Conservation (phyloP, 2,113 vertebrate genomes). For the Anas platyrhynchos region DNA sequence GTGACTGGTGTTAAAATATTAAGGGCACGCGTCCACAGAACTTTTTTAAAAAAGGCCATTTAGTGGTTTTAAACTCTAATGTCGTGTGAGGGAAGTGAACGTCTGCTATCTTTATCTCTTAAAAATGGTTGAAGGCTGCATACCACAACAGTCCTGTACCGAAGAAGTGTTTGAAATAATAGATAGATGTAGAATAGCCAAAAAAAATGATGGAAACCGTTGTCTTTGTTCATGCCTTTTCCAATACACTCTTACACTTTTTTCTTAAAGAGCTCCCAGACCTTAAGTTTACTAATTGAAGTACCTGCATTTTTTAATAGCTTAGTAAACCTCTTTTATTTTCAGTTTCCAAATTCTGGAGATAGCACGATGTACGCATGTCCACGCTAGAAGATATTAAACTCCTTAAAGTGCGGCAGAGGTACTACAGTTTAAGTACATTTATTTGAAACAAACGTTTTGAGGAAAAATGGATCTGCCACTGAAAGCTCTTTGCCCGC, state of each 20-base stretch:
- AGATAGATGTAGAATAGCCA: background rate
- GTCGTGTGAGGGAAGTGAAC: background rate
- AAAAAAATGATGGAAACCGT: background rate
- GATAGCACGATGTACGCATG: accelerated
- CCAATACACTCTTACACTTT: background rate
- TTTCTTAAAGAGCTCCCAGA: background rate
- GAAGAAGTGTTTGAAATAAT: background rate
- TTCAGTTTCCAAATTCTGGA: background rate
- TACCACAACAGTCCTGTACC: background rate
- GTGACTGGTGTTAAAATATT: background rate
- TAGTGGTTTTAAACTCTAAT: background rate
- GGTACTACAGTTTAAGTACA: background rate
- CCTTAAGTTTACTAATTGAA: background rate
- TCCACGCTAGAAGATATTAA: background rate
- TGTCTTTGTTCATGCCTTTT: background rate
- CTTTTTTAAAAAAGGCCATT: background rate
- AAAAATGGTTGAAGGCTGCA: background rate
- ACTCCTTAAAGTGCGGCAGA: background rate
- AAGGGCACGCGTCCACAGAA: background rate
- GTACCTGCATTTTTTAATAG: background rate
- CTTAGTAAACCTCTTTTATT: background rate
- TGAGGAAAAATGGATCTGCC: background rate
- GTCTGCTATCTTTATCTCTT: background rate
- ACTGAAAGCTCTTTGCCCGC: background rate
- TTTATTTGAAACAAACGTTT: background rate